Base-by-base conservation (phyloP, 2,888 invertebrate genomes). In the Malachius bipustulatus region DNA sequence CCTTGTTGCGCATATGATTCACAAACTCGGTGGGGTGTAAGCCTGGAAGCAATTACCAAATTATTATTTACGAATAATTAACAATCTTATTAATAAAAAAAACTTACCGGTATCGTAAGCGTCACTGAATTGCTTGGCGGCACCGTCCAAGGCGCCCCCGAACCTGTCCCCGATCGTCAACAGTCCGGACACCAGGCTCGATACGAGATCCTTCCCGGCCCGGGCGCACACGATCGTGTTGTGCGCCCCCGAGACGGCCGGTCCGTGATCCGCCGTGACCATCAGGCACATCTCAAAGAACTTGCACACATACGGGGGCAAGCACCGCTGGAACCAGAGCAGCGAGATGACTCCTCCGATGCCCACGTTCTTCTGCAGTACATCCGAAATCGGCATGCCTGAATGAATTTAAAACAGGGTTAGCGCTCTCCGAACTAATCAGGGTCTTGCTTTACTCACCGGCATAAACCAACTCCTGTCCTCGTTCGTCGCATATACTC, bases 261-360 rank as follows among this genome's bases (percentile, higher is more conserved):
- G 97, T 2, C 97, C 97, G 60, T 98, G 98, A 67, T 97, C 97
- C 9, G 94, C 94, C 0, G 97, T 97, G 42, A 98, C 88, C 79
- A 99, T 96, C 42, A 98, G 69, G 53, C 94, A 94, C 83, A 98
- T 91, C 68, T 98, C 98, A 56, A 99, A 82, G 73, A 98, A 98
- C 64, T 93, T 91, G 64, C 85, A 82, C 30, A 93, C 93, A 65
- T 91, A 89, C 2, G 82, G 72, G 0, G 98, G 97, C 34, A 98
- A 67, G 55, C 91, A 89, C 33, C 94, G 77, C 61, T 98, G 97
- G 78, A 98, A 98, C 98, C 98, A 99, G 9, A 99, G 66, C 44
- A 98, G 66, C 14, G 93, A 89, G 43, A 99, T 84, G 4, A 97
- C 96, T 10, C 98, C 98, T 2, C 98, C 98, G 40, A 98, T 88